Evolutionary conservation across 2,888 invertebrate genomes (phyloP), one percentile per base, ranked within the genome.

Genomic region (Xestia c-nigrum): DNA sequence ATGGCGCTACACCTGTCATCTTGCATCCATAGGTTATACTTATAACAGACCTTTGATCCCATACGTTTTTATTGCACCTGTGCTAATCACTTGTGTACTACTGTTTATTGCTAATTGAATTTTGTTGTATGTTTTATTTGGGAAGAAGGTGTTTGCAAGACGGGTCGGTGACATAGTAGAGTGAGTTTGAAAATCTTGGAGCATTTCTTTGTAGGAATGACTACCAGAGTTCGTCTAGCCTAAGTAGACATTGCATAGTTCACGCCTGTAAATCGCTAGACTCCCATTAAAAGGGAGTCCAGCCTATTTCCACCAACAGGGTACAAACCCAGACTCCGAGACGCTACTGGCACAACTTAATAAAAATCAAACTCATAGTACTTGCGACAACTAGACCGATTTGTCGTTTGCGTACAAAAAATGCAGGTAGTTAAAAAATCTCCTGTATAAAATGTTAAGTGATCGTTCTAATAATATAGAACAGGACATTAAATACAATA

Each of bases 61-160:
- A 67, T 57, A 66, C 2, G 66, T 77, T 78, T 80, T 80, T 78
- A 80, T 83, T 83, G 61, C 70, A 46, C 47, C 55, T 67, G 47
- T 50, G 47, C 19, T 63, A 31, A 77, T 47, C 38, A 14, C 6
- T 63, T 64, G 3, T 43, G 3, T 31, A 0, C 7, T 21, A 40
- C 19, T 21, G 14, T 73, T 59, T 50, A 59, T 43, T 59, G 14
- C 31, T 79, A 50, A 80, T 59, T 7, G 3, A 69, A 69, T 70
- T 47, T 47, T 16, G 31, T 7, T 59, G 16, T n/a, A n/a, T n/a
- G 55, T 55, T 55, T n/a, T 55, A 1, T 55, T 55, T 55, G n/a
- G 12, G 12, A 12, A 55, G 3, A 52, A 7, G 9, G 9, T 52
- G 14, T 31, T 43, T 50, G 47, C 9, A n/a, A 40, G 2, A 21